Evolutionary conservation across 2,113 vertebrate species (phyloP).

Genomic region (Indicator maculatus): DNA sequence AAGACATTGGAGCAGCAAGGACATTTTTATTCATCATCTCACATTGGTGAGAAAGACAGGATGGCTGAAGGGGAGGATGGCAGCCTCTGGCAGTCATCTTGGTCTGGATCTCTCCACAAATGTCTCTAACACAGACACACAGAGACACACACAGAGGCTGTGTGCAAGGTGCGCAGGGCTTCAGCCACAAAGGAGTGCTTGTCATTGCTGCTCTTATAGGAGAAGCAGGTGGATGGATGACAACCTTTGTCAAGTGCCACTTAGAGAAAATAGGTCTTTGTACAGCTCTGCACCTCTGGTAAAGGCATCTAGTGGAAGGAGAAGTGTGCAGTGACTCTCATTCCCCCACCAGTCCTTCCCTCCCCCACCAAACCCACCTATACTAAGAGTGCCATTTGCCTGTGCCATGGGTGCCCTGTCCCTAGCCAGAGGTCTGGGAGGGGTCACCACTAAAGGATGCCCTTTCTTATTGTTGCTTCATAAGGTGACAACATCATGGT

Average conservation of each 20-base stretch:
- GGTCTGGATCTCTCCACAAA: neutral
- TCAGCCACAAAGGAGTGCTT: neutral
- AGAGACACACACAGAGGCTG: neutral
- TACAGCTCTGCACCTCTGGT: neutral
- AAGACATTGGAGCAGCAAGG: neutral
- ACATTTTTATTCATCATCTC: neutral
- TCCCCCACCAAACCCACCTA: neutral
- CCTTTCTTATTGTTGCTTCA: neutral
- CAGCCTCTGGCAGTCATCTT: neutral
- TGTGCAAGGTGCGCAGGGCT: neutral
- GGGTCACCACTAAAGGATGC: neutral
- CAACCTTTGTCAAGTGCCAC: neutral
- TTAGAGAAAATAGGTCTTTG: neutral
- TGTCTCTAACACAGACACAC: accelerated
- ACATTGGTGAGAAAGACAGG: neutral
- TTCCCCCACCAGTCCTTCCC: neutral
- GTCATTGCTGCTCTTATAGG: neutral
- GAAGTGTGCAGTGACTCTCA: neutral
- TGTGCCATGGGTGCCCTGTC: neutral
- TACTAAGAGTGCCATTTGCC: neutral
- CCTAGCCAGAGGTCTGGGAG: neutral
- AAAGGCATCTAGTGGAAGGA: neutral
- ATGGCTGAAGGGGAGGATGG: neutral
- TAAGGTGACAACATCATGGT: neutral
- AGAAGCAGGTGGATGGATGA: neutral